Evolutionary conservation across 2,888 invertebrate species (phyloP).

Genomic region (Malthinus seriepunctatus): DNA sequence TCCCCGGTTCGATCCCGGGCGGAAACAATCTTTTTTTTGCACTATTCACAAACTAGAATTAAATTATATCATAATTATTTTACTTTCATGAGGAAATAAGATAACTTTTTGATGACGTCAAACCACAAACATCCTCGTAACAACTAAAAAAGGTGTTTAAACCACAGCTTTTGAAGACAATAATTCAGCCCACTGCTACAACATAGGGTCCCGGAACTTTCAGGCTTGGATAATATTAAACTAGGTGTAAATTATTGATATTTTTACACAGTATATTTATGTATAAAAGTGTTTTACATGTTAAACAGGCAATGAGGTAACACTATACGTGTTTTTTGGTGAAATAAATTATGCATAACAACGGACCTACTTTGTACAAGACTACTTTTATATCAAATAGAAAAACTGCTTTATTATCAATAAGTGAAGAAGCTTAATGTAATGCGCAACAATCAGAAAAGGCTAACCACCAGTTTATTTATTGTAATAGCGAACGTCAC

Average conservation of each 20-base stretch:
- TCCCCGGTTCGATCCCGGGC: conserved; percentile 90
- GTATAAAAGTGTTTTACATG: conserved; percentile 52
- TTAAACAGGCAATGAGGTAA: conserved; percentile 39
- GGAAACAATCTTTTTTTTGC: conserved; percentile 61
- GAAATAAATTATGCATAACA: conserved; percentile 38
- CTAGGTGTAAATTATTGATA: conserved; percentile 38
- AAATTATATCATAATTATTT: too few species aligned
- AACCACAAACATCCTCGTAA: neutral
- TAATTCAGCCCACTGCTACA: neutral
- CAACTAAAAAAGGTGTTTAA: too few species aligned
- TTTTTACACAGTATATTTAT: conserved; percentile 52
- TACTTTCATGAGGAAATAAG: too few species aligned
- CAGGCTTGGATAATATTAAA: conserved; percentile 27
- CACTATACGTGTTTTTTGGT: conserved; percentile 24
- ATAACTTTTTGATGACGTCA: too few species aligned
- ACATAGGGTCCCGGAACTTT: conserved; percentile 33
- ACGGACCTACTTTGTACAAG: conserved; percentile 28
- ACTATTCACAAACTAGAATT: too few species aligned
- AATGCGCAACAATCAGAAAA: neutral
- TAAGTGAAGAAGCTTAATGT: conserved; percentile 23
- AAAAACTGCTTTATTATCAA: conserved; percentile 7
- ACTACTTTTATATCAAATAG: conserved; percentile 16
- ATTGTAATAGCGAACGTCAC: neutral
- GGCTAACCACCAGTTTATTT: conserved; percentile 17
- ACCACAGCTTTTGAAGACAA: too few species aligned